phyloP scores from a whole-genome alignment of 92 coral and sea anemone genomes.

The Siderastrea siderea region DNA sequence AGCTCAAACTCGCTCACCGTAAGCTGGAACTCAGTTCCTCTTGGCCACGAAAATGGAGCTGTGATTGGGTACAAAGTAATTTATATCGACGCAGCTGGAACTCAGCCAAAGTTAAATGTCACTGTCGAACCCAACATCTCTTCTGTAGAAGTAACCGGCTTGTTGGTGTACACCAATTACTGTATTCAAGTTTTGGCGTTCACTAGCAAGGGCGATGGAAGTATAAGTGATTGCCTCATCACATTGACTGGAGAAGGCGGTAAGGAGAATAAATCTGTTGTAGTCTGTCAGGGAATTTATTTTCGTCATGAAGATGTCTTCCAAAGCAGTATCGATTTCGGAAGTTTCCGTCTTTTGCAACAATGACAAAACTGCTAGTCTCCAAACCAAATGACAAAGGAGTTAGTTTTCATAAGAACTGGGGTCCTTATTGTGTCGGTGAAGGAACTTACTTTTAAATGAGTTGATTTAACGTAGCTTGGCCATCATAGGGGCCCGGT shows the following conservation, averaged over 20 bases:
- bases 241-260: slow-evolving; percentile 27
- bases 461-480: too few relatives aligned
- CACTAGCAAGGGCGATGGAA: slow-evolving; percentile 47
- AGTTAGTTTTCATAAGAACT: too few relatives aligned
- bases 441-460: too few relatives aligned
- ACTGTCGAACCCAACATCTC: background rate
- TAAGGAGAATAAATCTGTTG: background rate
- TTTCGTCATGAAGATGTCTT: background rate
- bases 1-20: slow-evolving; percentile 5
- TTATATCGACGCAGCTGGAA: slow-evolving; percentile 15
- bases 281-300: too few relatives aligned
- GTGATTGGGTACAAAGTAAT: slow-evolving; percentile 51
- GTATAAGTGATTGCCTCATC: slow-evolving; percentile 1
- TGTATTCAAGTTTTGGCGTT: slow-evolving; percentile 41
- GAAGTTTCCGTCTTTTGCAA: too few relatives aligned
- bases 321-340: background rate
- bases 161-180: slow-evolving; percentile 31
- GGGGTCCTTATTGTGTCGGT: too few relatives aligned
- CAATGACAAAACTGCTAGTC: too few relatives aligned
- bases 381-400: too few relatives aligned
- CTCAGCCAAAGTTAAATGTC: slow-evolving; percentile 6
- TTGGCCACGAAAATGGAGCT: slow-evolving; percentile 16
- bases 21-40: slow-evolving; percentile 24
- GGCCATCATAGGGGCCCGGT: too few relatives aligned
- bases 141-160: background rate